Evolutionary conservation across 1,140 invertebrate genomes (phyloP).

Genomic region (Megalopta genalis): DNA sequence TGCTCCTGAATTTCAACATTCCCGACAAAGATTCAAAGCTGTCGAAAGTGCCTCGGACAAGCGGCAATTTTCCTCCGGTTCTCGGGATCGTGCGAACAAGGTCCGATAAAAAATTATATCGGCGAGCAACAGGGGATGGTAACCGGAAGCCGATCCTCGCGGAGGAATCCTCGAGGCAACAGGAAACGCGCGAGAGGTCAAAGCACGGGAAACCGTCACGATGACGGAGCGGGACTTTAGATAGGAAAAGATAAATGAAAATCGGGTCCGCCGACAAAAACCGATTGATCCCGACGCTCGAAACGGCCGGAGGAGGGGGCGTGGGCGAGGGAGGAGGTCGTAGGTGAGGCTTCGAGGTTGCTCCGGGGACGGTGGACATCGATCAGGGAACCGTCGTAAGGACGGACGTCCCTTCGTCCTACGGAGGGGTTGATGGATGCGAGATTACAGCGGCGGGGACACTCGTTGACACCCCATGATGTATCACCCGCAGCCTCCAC

Average conservation of each 20-base stretch:
- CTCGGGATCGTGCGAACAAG: too few relatives aligned
- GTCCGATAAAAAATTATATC: too few relatives aligned
- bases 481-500: slow-evolving; percentile 64
- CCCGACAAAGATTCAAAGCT: too few relatives aligned
- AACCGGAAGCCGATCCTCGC: neutral
- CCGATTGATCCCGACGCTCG: slow-evolving; percentile 51
- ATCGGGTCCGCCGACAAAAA: slow-evolving; percentile 56
- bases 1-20: too few relatives aligned
- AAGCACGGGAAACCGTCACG: slow-evolving; percentile 29
- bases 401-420: slow-evolving; percentile 40
- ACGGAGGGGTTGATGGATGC: slow-evolving; percentile 67
- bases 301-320: slow-evolving; percentile 6
- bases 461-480: slow-evolving; percentile 71
- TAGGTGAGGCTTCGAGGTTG: slow-evolving; percentile 56
- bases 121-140: neutral
- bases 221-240: slow-evolving; percentile 53
- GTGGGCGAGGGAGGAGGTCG: slow-evolving; percentile 18
- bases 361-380: slow-evolving; percentile 62
- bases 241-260: slow-evolving; percentile 64
- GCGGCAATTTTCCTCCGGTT: too few relatives aligned
- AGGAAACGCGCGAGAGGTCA: slow-evolving; percentile 8
- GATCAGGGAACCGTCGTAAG: slow-evolving; percentile 61
- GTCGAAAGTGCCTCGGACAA: too few relatives aligned
- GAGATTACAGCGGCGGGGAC: slow-evolving; percentile 69
- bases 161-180: neutral